phyloP scores from a whole-genome alignment of 2,888 invertebrate genomes.

The Ormyrus pomaceus region DNA sequence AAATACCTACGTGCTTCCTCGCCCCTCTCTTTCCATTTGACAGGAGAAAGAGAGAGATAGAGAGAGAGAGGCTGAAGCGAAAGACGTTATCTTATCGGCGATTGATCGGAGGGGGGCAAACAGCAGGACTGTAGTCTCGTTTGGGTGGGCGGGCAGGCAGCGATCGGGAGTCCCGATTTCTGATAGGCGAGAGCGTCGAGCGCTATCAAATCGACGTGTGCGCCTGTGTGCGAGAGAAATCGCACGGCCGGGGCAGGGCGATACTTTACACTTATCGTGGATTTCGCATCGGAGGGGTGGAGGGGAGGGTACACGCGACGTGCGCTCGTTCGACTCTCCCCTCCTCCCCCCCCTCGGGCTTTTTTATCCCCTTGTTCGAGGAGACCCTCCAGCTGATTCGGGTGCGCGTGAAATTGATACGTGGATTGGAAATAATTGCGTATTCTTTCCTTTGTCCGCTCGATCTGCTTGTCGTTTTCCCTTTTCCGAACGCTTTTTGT shows the following conservation, averaged over 20 bases:
- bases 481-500: not conserved
- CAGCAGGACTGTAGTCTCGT: slow-evolving; percentile 18
- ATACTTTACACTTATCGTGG: slow-evolving; percentile 54
- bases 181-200: slow-evolving; percentile 1
- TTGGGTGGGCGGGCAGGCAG: slow-evolving; percentile 23
- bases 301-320: slow-evolving; percentile 5
- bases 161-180: slow-evolving; percentile 28
- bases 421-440: slow-evolving; percentile 49
- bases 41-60: not conserved
- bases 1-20: slow-evolving; percentile 16
- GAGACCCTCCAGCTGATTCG: not conserved
- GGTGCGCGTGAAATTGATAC: slow-evolving; percentile 47
- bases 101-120: slow-evolving; percentile 24
- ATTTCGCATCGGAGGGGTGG: slow-evolving; percentile 37
- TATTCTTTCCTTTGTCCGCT: slow-evolving; percentile 33
- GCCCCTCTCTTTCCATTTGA: not conserved
- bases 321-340: not conserved
- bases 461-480: not conserved
- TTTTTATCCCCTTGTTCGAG: not conserved
- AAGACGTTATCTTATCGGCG: slow-evolving; percentile 52
- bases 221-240: slow-evolving; percentile 21
- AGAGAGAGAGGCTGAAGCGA: slow-evolving; percentile 23
- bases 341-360: not conserved
- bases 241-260: slow-evolving; percentile 29
- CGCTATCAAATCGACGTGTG: slow-evolving; percentile 35